These are phyloP conservation scores for Ctenosaura bakeri DNA, from an alignment of 2,797 vertebrate genomes.

Conservation along the genomic window DNA sequence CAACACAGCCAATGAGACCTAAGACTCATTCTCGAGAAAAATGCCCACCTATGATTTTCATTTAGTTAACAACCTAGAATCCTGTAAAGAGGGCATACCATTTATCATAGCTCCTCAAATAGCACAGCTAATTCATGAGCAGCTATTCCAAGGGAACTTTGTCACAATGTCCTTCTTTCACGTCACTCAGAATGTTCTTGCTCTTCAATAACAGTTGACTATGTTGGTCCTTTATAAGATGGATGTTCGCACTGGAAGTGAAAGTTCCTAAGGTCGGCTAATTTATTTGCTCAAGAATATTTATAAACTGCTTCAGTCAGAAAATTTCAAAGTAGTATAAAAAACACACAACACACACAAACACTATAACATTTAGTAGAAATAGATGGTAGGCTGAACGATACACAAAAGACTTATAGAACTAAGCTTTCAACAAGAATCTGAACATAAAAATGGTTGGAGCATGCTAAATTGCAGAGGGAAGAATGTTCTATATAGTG, in stretches of 20 bases:
- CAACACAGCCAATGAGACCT: constrained; percentile 40
- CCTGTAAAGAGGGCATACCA: not conserved
- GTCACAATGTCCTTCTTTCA: not conserved
- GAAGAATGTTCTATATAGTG: too few species aligned
- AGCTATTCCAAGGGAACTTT: not conserved
- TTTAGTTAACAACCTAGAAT: constrained; percentile 16
- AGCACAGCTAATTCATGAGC: not conserved
- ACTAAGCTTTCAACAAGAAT: too few species aligned
- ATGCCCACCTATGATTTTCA: constrained; percentile 39
- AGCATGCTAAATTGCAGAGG: too few species aligned
- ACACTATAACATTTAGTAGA: too few species aligned
- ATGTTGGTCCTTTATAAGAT: not conserved
- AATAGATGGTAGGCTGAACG: too few species aligned
- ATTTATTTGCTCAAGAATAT: too few species aligned
- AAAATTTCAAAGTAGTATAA: too few species aligned
- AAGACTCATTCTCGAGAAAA: constrained; percentile 31
- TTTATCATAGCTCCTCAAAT: not conserved
- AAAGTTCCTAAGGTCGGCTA: not conserved
- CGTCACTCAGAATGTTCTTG: not conserved
- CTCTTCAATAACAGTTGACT: not conserved
- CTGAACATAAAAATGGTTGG: too few species aligned
- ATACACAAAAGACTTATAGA: too few species aligned
- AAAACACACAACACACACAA: too few species aligned
- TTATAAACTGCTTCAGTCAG: too few species aligned
- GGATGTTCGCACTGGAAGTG: not conserved